These are phyloP conservation scores for Heliocidaris tuberculata DNA, from an alignment of 35 echinoderm and acorn worm genomes.

Conservation along the genomic window DNA sequence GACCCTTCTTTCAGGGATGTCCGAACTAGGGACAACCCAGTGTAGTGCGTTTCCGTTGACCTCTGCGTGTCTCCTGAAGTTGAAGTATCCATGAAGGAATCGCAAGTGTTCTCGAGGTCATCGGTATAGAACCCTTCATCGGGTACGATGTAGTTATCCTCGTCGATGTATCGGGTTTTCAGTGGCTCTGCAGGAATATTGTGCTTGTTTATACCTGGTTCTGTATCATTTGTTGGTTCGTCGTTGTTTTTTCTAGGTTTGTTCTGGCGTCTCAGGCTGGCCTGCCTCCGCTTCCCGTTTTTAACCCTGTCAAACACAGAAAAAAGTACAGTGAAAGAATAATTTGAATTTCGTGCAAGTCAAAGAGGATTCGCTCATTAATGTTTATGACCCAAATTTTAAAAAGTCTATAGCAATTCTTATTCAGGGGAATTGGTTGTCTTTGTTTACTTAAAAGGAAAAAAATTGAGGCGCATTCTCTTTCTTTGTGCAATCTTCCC, in stretches of 20 bases:
- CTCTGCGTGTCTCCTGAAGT: not conserved
- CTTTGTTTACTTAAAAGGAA: no score
- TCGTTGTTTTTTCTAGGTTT: not conserved
- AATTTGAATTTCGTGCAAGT: no score
- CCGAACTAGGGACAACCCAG: not conserved
- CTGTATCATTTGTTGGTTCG: not conserved
- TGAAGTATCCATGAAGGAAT: not conserved
- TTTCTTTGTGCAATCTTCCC: no score
- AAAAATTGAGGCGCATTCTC: no score
- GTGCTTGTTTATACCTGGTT: not conserved
- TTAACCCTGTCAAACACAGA: not conserved
- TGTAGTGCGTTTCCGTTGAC: not conserved
- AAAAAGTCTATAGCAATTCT: no score
- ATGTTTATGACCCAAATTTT: no score
- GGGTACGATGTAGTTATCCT: slow-evolving; percentile 37
- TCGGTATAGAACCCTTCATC: slow-evolving; percentile 26
- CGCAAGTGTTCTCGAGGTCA: not conserved
- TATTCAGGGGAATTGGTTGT: no score
- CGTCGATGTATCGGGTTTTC: not conserved
- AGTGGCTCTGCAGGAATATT: not conserved
- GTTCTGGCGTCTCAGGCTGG: not conserved
- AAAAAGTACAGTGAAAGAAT: not conserved
- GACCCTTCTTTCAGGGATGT: slow-evolving; percentile 23
- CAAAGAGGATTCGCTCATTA: no score
- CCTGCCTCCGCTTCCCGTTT: not conserved